Conservation (phyloP, 2,797 vertebrate species). For the Corythornis leucogaster region DNA sequence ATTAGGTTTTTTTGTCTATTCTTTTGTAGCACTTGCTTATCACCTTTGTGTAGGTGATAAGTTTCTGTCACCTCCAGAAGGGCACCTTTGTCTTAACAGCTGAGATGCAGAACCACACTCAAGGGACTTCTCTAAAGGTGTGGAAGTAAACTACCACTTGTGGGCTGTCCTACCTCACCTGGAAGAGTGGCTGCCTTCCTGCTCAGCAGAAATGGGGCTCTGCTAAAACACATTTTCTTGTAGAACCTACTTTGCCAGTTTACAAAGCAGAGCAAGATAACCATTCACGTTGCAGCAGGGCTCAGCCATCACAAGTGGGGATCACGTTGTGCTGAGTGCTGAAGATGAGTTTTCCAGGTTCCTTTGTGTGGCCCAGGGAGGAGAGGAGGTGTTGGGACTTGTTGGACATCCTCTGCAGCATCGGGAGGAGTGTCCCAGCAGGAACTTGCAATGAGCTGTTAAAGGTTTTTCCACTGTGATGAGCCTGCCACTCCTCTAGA, state of each 20-base stretch:
- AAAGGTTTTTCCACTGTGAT: rapidly evolving
- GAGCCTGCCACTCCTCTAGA: neutral
- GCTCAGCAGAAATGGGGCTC: neutral
- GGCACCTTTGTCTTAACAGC: neutral
- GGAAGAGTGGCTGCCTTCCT: neutral
- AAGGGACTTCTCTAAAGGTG: neutral
- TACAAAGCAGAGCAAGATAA: neutral
- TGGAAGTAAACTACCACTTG: neutral
- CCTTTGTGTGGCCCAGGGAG: neutral
- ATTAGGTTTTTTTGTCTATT: neutral
- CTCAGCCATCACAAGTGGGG: neutral
- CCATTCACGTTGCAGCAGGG: neutral
- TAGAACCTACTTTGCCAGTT: neutral
- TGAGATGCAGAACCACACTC: neutral
- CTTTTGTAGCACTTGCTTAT: neutral
- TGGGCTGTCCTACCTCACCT: neutral
- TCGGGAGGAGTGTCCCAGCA: neutral
- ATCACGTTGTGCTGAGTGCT: neutral
- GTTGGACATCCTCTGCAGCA: neutral
- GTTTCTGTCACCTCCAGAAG: neutral
- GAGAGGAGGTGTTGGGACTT: neutral
- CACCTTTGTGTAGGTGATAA: neutral
- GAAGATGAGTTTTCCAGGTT: neutral
- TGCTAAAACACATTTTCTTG: neutral
- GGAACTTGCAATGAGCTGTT: neutral